These are phyloP conservation scores for Procavia capensis DNA, from an alignment of 2,113 vertebrate genomes.

Conservation along the genomic window DNA sequence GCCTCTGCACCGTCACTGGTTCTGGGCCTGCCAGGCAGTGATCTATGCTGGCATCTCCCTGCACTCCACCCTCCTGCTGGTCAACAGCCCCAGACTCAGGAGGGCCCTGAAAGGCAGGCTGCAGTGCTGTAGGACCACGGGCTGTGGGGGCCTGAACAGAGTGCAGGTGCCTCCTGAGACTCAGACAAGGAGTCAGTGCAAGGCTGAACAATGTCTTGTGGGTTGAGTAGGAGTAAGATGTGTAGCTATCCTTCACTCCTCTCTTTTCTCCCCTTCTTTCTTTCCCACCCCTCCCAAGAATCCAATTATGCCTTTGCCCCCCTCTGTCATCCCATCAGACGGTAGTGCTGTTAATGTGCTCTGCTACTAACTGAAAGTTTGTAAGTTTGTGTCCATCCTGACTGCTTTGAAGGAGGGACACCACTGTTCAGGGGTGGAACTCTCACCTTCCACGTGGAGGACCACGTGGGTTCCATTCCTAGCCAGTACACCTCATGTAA, in stretches of 20 bases:
- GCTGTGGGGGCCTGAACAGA: neutral
- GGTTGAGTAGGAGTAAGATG: neutral
- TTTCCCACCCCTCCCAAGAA: too few species aligned
- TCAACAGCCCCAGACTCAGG: constrained; percentile 76
- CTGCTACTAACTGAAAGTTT: too few species aligned
- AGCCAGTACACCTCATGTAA: too few species aligned
- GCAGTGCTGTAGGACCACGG: neutral
- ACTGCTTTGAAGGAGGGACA: too few species aligned
- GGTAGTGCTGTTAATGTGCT: too few species aligned
- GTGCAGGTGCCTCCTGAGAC: too few species aligned
- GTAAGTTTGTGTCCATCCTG: too few species aligned
- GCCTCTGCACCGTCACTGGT: neutral
- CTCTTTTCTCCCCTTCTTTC: neutral
- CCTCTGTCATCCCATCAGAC: neutral
- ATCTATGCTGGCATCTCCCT: constrained; percentile 44
- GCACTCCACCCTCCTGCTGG: constrained; percentile 71
- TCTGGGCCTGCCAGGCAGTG: too few species aligned
- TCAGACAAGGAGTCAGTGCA: neutral
- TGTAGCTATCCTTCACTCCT: neutral
- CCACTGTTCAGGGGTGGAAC: too few species aligned
- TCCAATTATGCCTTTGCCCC: neutral
- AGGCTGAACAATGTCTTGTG: neutral
- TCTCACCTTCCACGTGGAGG: too few species aligned
- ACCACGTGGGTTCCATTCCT: too few species aligned
- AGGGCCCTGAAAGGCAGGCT: neutral